Base-by-base conservation (phyloP, 1,140 invertebrate species). In the Drosophila bipectinata region DNA sequence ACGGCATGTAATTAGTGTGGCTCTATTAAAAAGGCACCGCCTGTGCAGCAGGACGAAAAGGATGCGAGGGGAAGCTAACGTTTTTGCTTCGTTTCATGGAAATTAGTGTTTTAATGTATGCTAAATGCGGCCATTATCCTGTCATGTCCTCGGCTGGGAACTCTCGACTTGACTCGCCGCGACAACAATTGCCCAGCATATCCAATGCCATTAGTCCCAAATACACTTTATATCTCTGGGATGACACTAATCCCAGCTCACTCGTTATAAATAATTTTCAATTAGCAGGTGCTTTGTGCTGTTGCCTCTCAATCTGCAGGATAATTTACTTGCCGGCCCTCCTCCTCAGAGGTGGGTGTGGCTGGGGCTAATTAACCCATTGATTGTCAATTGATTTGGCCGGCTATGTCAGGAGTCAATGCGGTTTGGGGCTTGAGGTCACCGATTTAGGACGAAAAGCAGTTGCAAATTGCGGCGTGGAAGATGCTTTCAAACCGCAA, bases 101-200 rank as follows among this genome's bases (percentile, higher is more conserved):
- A 88, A 88, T 88, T 88, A 88, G 83, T 88, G 76, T 88, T 88
- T 88, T 88, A 88, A 88, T 88, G 83, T 88, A 88, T 88, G 83
- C 83, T 88, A 88, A 88, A 78, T 75, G 76, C 69, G 79, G 45
- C 68, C 83, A 88, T 88, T 88, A 88, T 88, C 83, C 71, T 60
- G 51, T 61, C 83, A 73, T 79, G 78, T 87, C 81, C 77, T 66
- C 34, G 14, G 58, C 61, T 45, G 48, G 21, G n/a, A 12, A 52
- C 49, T 45, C 56, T 83, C 78, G 49, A 69, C 53, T 59, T 60
- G 62, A 72, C 55, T 61, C 72, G 63, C 62, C 64, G 45, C 30
- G 47, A 52, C 60, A 67, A 64, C 77, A 79, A 77, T 64, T 80
- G 81, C 39, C 63, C 45, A 34, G 39, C 53, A 72, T 44, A 59